Conservation (phyloP, 2,113 vertebrate species). For the Oxyura jamaicensis region DNA sequence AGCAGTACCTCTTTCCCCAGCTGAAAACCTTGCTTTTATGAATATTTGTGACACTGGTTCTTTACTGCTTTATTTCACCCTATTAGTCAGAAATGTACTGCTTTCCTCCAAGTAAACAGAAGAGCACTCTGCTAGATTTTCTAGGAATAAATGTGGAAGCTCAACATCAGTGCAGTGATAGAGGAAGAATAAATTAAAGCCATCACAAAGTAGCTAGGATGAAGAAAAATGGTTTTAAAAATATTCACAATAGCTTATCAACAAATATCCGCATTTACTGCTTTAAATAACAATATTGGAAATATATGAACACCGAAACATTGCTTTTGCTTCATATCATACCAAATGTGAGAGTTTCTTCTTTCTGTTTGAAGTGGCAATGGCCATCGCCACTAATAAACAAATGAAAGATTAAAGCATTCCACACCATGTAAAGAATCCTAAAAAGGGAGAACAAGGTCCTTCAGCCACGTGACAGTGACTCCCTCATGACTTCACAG, state of each 20-base stretch:
- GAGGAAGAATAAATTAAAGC: slow-evolving; percentile 30
- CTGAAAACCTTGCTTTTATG: slow-evolving; percentile 22
- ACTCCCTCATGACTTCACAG: not conserved
- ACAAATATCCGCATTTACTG: not conserved
- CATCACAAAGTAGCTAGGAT: not conserved
- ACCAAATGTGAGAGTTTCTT: not conserved
- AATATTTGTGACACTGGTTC: not conserved
- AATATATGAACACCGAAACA: not conserved
- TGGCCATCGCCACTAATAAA: not conserved
- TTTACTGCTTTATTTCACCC: slow-evolving; percentile 6
- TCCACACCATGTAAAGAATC: not conserved
- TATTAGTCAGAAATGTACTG: not conserved
- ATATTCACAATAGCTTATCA: not conserved
- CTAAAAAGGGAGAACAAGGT: slow-evolving; percentile 8
- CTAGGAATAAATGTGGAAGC: not conserved
- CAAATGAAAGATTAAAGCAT: not conserved
- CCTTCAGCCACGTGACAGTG: not conserved
- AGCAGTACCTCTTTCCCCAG: not conserved
- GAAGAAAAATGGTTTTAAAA: slow-evolving; percentile 20
- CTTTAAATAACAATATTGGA: slow-evolving; percentile 12
- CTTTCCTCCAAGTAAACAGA: slow-evolving; percentile 13
- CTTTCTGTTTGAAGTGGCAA: slow-evolving; percentile 18
- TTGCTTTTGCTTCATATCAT: not conserved
- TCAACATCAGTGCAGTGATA: not conserved
- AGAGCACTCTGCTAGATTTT: slow-evolving; percentile 38